Evolutionary conservation across 2,113 vertebrate genomes (phyloP).

Genomic region (Meles meles): DNA sequence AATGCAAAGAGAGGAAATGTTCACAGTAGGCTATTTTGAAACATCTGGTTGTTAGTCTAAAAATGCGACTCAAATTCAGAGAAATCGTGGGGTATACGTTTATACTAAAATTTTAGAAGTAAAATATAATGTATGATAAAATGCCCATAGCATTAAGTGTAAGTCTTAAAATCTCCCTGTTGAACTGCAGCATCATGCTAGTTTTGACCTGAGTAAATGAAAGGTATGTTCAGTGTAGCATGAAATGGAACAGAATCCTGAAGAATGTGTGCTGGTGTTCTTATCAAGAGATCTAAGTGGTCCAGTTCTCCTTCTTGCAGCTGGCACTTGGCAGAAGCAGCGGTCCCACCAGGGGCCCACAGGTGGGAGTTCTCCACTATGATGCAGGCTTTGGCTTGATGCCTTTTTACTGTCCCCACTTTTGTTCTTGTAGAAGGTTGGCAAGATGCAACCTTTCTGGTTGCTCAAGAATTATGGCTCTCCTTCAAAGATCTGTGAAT

Average conservation of each 20-base stretch:
- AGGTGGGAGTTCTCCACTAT: neutral
- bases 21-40: slow-evolving; percentile 69
- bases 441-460: neutral
- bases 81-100: neutral
- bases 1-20: slow-evolving; percentile 66
- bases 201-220: neutral
- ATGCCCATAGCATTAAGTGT: neutral
- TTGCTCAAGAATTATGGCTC: neutral
- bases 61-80: slow-evolving; percentile 53
- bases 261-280: neutral
- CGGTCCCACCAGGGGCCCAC: too few species aligned
- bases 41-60: slow-evolving; percentile 67
- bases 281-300: neutral
- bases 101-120: neutral
- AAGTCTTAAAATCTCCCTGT: neutral
- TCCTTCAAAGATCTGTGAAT: neutral
- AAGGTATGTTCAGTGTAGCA: neutral
- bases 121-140: neutral
- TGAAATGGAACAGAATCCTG: neutral
- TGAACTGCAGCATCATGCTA: neutral
- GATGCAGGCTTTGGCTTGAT: neutral
- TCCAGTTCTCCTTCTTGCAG: neutral
- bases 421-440: neutral
- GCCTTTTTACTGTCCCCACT: neutral
- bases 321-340: neutral